Evolutionary conservation across 1,140 invertebrate genomes (phyloP).

Genomic region (Micrasema longulum): DNA sequence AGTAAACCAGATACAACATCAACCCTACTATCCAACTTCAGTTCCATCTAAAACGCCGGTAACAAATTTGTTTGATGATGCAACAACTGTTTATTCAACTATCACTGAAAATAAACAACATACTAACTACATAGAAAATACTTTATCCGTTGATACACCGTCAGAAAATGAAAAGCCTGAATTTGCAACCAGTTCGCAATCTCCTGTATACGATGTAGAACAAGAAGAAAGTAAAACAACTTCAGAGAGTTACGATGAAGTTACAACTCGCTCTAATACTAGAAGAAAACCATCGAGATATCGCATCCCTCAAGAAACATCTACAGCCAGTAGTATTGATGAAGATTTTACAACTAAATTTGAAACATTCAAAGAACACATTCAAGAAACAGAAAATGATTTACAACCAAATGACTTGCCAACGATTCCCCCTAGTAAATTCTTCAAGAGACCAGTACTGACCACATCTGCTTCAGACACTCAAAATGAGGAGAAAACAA

Average conservation of each 20-base stretch:
- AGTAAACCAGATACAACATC: constrained; percentile 34
- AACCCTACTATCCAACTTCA: constrained; percentile 39
- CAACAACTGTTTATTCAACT: constrained; percentile 49
- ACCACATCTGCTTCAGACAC: constrained; percentile 53
- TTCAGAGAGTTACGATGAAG: constrained; percentile 45
- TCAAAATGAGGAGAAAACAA: constrained; percentile 60
- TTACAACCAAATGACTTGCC: constrained; percentile 55
- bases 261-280: constrained; percentile 25
- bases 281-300: constrained; percentile 49
- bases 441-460: constrained; percentile 62
- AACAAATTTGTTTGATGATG: not conserved
- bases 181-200: not conserved
- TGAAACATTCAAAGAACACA: constrained; percentile 59
- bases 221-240: constrained; percentile 22
- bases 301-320: constrained; percentile 42
- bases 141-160: constrained; percentile 28
- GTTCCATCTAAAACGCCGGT: constrained; percentile 21
- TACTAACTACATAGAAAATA: constrained; percentile 48
- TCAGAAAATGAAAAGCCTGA: constrained; percentile 31
- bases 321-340: constrained; percentile 37
- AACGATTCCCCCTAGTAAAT: constrained; percentile 63
- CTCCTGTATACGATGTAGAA: not conserved
- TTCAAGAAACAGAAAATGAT: constrained; percentile 56
- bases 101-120: constrained; percentile 44
- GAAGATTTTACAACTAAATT: constrained; percentile 59